Evolutionary conservation across 2,888 invertebrate genomes (phyloP).

Genomic region (Dryobota labecula): DNA sequence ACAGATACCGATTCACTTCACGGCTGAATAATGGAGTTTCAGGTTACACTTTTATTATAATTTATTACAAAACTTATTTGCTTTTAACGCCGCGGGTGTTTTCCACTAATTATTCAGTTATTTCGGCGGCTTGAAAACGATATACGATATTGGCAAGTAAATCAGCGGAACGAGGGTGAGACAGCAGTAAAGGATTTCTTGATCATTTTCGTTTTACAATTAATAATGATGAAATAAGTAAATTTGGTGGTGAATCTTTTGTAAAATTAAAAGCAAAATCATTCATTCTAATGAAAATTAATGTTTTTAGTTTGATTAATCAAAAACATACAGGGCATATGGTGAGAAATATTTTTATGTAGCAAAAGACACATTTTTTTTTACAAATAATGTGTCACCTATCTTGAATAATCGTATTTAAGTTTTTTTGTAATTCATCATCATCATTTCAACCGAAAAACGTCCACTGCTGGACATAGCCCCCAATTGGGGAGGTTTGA

Average conservation of each 20-base stretch:
- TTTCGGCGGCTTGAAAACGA: slow-evolving; percentile 67
- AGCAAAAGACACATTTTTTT: no score
- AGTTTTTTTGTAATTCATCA: no score
- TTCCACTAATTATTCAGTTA: slow-evolving; percentile 72
- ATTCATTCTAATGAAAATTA: background rate
- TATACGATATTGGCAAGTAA: slow-evolving; percentile 71
- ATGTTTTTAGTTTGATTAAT: background rate
- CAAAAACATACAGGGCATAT: background rate
- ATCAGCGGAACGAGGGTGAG: slow-evolving; percentile 59
- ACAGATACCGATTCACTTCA: slow-evolving; percentile 66
- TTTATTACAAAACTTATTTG: slow-evolving; percentile 77
- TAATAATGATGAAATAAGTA: slow-evolving; percentile 26
- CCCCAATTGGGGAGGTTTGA: no score
- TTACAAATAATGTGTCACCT: no score
- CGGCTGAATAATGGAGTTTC: slow-evolving; percentile 74
- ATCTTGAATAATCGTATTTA: no score
- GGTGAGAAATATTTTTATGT: no score
- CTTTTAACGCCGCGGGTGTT: slow-evolving; percentile 72
- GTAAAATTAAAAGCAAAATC: slow-evolving; percentile 5
- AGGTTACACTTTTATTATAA: slow-evolving; percentile 76
- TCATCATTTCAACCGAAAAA: no score
- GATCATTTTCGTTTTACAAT: slow-evolving; percentile 52
- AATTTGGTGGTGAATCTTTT: background rate
- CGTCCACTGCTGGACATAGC: no score
- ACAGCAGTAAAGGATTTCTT: slow-evolving; percentile 27